Base-by-base conservation (phyloP, 2,113 vertebrate species). In the Emberiza fucata region DNA sequence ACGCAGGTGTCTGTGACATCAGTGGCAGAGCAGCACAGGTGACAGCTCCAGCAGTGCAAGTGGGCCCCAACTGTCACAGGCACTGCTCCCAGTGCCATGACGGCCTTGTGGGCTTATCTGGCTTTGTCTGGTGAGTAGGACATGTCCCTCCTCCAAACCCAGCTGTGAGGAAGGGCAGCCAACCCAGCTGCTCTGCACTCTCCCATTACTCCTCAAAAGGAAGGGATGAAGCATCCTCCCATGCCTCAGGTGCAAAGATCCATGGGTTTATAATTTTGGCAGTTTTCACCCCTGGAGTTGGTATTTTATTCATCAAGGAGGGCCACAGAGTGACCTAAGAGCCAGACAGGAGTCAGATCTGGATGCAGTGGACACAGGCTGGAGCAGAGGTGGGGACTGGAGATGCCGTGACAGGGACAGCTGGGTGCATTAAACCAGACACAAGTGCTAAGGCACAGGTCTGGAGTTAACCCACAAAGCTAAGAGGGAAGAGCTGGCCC, bases 81-180 rank as follows among this genome's bases (percentile, higher is more conserved):
- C 65, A 57, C 28, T 0, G 1, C 16, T n/a, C 11, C 23, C 8
- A 6, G 90, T 15, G 37, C 17, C 16, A 86, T 79, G 93, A 86
- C 5, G 4, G 57, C 51, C 29, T 76, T 5, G 5, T 19, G 54
- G 81, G 39, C 18, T 65, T 80, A 15, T 40, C 81, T 95, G 51
- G 16, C 93, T 73, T 68, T 87, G 68, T 78, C 42, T 25, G 93
- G 97, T 97, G 76, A 97, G 96, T 94, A 78, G 35, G 44, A 76
- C 47, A 45, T 1, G 0, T 22, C 14, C 61, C 65, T 56, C 19
- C 42, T 66, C 64, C 53, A 50, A 37, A 24, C 10, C 16, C 44
- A 29, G 33, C 7, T 44, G 24, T 56, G 28, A 88, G 45, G 12
- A 80, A 86, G 60, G 44, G 47, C 2, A 2, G 45, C 28, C 0